Conservation (phyloP, 2,797 vertebrate species). For the Psittacula derbiana region DNA sequence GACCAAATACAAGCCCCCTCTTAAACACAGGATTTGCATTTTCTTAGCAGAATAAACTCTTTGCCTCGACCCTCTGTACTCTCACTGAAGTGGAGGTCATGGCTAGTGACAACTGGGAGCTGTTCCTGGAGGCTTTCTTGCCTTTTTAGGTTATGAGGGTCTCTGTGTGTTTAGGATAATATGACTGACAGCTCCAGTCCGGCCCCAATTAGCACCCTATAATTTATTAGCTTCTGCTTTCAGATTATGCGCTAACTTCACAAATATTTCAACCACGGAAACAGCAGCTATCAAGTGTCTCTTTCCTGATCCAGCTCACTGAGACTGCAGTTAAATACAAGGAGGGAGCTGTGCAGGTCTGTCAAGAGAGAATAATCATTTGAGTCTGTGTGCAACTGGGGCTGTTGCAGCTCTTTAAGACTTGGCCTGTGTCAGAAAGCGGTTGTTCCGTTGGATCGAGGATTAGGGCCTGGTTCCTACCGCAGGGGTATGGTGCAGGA, state of each 20-base stretch:
- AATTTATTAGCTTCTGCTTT: conserved; percentile 88
- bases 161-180: conserved; percentile 79
- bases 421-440: neutral
- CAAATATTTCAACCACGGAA: conserved; percentile 86
- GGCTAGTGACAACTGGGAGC: conserved; percentile 80
- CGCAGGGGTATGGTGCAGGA: neutral
- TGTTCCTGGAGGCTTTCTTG: conserved; percentile 76
- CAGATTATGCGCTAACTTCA: conserved; percentile 87
- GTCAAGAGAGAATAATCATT: conserved; percentile 78
- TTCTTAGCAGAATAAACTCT: conserved; percentile 39
- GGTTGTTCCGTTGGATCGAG: neutral
- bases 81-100: conserved; percentile 74
- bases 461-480: neutral
- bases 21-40: neutral
- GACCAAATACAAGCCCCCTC: neutral
- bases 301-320: conserved; percentile 75
- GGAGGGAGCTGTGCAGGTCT: conserved; percentile 72
- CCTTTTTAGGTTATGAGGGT: conserved; percentile 86
- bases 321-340: conserved; percentile 70
- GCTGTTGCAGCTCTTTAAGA: conserved; percentile 34
- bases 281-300: conserved; percentile 83
- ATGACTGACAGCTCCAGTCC: conserved; percentile 81
- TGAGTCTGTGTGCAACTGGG: conserved; percentile 52
- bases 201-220: conserved; percentile 86
- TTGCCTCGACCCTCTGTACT: conserved; percentile 41